Evolutionary conservation across 1,140 invertebrate species (phyloP).

Genomic region (Solen grandis): DNA sequence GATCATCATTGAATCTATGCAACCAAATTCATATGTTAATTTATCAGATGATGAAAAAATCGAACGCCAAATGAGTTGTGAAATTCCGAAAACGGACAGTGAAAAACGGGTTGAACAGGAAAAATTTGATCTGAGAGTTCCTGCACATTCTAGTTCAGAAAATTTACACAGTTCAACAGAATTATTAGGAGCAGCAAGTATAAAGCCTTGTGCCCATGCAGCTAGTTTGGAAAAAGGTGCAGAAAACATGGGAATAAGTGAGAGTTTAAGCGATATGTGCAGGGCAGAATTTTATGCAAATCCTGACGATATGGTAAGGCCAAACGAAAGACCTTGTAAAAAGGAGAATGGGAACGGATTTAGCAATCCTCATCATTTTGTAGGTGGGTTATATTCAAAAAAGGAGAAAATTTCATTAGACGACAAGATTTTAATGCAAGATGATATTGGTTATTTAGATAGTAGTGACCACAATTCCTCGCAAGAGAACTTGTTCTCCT

Average conservation of each 20-base stretch:
- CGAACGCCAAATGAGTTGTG: constrained; percentile 45
- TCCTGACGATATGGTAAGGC: constrained; percentile 32
- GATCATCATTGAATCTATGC: constrained; percentile 61
- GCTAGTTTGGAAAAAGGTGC: no score
- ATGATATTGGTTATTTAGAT: constrained; percentile 33
- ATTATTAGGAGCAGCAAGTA: constrained; percentile 45
- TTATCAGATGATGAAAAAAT: constrained; percentile 59
- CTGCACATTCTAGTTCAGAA: constrained; percentile 6
- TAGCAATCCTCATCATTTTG: no score
- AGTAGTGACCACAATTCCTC: constrained; percentile 56
- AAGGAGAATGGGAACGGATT: no score
- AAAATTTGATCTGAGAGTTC: constrained; percentile 18
- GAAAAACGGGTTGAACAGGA: constrained; percentile 56
- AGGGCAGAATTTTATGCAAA: constrained; percentile 41
- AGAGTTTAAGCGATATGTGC: no score
- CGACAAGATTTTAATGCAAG: constrained; percentile 51
- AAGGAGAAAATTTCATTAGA: constrained; percentile 46
- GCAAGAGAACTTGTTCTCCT: constrained; percentile 43
- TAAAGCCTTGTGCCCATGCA: no score
- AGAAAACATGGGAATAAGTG: no score
- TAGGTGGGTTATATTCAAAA: no score
- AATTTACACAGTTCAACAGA: constrained; percentile 45
- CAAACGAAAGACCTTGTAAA: no score
- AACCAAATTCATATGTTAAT: constrained; percentile 53
- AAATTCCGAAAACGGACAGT: constrained; percentile 54